Conservation (phyloP, 1,140 invertebrate genomes). For the Whitmania pigra region DNA sequence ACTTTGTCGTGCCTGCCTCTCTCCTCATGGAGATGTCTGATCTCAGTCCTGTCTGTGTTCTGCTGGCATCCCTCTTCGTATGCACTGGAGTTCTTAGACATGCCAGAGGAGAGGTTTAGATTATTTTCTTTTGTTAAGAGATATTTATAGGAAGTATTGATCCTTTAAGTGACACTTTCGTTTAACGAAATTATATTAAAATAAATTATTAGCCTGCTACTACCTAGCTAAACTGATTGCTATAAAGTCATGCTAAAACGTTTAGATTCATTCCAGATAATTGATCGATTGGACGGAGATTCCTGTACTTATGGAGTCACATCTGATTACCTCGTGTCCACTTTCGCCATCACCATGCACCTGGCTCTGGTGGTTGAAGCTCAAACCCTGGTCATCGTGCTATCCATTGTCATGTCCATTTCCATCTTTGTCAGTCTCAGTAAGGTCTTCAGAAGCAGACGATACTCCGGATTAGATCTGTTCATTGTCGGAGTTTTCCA, state of each 20-base stretch:
- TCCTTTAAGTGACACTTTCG: no score
- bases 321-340: slow-evolving; percentile 12
- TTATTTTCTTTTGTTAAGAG: no score
- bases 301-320: slow-evolving; percentile 12
- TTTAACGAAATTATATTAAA: no score
- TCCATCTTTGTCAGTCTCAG: slow-evolving; percentile 11
- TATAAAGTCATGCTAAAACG: no score
- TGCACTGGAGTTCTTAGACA: slow-evolving; percentile 1
- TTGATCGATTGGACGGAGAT: slow-evolving; percentile 6
- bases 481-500: neutral
- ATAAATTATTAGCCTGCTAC: no score
- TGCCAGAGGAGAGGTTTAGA: slow-evolving; percentile 1
- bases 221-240: no score
- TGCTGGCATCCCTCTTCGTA: slow-evolving; percentile 1
- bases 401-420: neutral
- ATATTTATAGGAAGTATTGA: no score
- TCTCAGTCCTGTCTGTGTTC: neutral
- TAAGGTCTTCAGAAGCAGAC: neutral
- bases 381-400: neutral
- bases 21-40: slow-evolving; percentile 13
- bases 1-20: slow-evolving; percentile 18
- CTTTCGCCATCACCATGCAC: slow-evolving; percentile 1
- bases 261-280: no score
- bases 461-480: slow-evolving; percentile 3
- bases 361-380: neutral